These are phyloP conservation scores for Athene cunicularia DNA, from an alignment of 2,113 vertebrate species.

Conservation along the genomic window DNA sequence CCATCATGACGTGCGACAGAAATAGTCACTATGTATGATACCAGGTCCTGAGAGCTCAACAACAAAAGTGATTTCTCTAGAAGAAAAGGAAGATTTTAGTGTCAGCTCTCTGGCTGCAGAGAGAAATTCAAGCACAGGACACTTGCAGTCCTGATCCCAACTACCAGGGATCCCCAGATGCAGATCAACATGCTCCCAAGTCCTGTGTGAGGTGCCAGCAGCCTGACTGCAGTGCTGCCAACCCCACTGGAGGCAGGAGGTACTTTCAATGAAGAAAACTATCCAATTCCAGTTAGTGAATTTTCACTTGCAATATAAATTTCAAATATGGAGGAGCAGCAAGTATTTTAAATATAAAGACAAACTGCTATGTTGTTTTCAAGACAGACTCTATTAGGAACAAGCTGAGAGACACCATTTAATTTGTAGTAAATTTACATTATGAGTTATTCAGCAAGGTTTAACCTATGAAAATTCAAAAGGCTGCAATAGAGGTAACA, in stretches of 20 bases:
- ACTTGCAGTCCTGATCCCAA: not conserved
- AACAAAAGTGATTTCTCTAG: not conserved
- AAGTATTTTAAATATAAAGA: not conserved
- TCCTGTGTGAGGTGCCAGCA: not conserved
- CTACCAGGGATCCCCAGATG: not conserved
- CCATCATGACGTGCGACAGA: accelerated
- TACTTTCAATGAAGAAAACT: not conserved
- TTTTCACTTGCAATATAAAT: not conserved
- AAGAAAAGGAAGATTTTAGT: not conserved
- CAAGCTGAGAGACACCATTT: not conserved
- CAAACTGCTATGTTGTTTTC: not conserved
- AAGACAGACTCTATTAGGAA: not conserved
- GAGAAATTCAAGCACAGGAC: not conserved
- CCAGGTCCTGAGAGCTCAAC: not conserved
- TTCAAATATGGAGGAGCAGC: not conserved
- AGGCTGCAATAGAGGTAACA: not conserved
- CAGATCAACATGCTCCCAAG: not conserved
- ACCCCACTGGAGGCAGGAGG: not conserved
- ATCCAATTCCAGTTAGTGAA: not conserved
- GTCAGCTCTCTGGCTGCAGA: not conserved
- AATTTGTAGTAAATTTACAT: not conserved
- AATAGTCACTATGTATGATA: not conserved
- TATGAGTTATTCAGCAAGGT: not conserved
- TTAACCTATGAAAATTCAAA: not conserved
- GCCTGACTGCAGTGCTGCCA: not conserved